Evolutionary conservation across 2,113 vertebrate species (phyloP).

Genomic region (Sylvia atricapilla): DNA sequence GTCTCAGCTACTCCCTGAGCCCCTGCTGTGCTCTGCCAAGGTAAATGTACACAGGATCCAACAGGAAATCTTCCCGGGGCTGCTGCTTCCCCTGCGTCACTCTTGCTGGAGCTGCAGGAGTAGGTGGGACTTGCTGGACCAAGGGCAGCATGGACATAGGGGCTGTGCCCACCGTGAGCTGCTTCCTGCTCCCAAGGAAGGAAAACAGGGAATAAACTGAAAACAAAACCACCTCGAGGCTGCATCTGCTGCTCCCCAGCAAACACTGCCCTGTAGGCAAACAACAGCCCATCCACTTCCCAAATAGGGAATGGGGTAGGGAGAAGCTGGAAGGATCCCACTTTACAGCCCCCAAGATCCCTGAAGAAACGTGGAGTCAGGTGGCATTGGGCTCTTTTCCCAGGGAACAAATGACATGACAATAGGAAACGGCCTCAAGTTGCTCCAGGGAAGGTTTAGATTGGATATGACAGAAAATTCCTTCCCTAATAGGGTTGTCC

Average conservation of each 20-base stretch:
- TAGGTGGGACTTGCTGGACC: background rate
- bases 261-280: background rate
- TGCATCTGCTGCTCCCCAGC: background rate
- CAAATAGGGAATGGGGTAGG: background rate
- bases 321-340: background rate
- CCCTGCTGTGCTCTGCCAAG: background rate
- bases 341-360: background rate
- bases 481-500: background rate
- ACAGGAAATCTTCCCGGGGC: constrained; percentile 9
- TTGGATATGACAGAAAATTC: background rate
- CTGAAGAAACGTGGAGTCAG: background rate
- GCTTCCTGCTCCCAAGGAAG: background rate
- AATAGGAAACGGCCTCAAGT: background rate
- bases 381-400: background rate
- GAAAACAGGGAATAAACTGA: background rate
- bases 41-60: background rate
- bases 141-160: background rate
- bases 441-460: background rate
- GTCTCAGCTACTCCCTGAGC: background rate
- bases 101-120: background rate
- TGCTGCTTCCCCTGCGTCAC: constrained; percentile 20
- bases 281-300: background rate
- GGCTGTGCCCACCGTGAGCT: background rate
- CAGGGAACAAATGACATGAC: background rate
- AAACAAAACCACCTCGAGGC: background rate